Conservation (phyloP, 2,888 invertebrate species). For the Frankliniella fusca region DNA sequence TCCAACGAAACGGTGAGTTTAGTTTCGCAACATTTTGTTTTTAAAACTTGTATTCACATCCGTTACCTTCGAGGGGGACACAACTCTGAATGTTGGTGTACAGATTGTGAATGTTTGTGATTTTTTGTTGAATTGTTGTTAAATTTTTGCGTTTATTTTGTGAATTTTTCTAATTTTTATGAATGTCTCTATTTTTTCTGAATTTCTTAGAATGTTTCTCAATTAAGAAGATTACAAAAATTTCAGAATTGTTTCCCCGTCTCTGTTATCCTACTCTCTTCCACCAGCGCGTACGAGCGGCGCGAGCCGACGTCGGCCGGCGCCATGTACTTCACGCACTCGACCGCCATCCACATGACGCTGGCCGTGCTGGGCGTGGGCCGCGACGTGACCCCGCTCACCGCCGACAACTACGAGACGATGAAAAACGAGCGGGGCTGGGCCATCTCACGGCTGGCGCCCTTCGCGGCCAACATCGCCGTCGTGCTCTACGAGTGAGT, state of each 20-base stretch:
- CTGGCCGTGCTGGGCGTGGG: constrained; percentile 54
- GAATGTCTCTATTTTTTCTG: too few relatives aligned
- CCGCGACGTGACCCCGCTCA: constrained; percentile 57
- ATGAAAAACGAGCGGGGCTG: constrained; percentile 56
- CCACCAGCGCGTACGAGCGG: neutral
- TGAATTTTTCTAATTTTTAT: too few relatives aligned
- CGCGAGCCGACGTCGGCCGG: constrained; percentile 53
- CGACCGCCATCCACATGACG: constrained; percentile 49
- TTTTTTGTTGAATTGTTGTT: too few relatives aligned
- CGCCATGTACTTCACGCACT: constrained; percentile 64
- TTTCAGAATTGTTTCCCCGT: neutral
- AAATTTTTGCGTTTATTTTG: too few relatives aligned
- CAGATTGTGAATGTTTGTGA: too few relatives aligned
- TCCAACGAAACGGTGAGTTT: neutral
- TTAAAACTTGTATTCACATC: too few relatives aligned
- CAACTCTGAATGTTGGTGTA: too few relatives aligned
- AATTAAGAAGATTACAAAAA: too few relatives aligned
- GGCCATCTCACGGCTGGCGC: constrained; percentile 63
- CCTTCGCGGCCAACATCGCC: constrained; percentile 70
- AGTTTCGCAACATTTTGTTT: neutral
- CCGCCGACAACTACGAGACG: constrained; percentile 61
- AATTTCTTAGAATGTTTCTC: too few relatives aligned
- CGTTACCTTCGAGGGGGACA: too few relatives aligned
- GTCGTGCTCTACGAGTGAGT: constrained; percentile 70
- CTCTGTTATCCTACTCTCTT: neutral